Base-by-base conservation (phyloP, 2,888 invertebrate species). In the Dioctria rufipes region DNA sequence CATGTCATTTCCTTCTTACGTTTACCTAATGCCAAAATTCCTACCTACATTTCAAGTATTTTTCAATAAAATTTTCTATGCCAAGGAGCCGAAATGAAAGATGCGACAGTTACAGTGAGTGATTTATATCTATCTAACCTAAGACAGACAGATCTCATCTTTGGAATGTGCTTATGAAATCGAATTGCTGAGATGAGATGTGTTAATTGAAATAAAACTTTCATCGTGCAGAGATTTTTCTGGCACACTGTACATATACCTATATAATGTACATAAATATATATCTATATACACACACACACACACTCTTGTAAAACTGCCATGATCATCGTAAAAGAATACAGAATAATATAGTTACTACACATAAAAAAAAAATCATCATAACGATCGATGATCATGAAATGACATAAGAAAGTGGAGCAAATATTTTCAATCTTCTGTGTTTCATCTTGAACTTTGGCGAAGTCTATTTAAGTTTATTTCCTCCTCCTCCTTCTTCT, bases 151-250 rank as follows among this genome's bases (percentile, higher is more conserved):
- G 67, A 67, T 25, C 40, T 67, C 49, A 25, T 25, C 67, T 5
- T n/a, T 25, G 67, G 46, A 67, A 67, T 67, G 42, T 67, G 42
- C 46, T 46, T 67, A 67, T 13, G 67, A 67, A 67, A 67, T 67
- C 67, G 67, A 67, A 67, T 67, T 42, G 46, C 13, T 42, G 39
- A 63, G 2, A 25, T 46, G 13, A 42, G 67, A 42, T 67, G 43
- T 46, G 11, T 67, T 67, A 67, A 67, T 67, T 67, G 67, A 67
- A 67, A 67, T 67, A 13, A 13, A 67, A 67, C 67, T 67, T 67
- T 67, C 67, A 67, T 67, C 46, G 46, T 3, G 13, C 46, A 46
- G 25, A 25, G 46, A 67, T 67, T 67, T 67, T 67, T 46, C 67
- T 67, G 67, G 67, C 67, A 67, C 67, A 40, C 39, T 13, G 42